Conservation (phyloP, 2,113 vertebrate genomes). For the Varanus salvator region DNA sequence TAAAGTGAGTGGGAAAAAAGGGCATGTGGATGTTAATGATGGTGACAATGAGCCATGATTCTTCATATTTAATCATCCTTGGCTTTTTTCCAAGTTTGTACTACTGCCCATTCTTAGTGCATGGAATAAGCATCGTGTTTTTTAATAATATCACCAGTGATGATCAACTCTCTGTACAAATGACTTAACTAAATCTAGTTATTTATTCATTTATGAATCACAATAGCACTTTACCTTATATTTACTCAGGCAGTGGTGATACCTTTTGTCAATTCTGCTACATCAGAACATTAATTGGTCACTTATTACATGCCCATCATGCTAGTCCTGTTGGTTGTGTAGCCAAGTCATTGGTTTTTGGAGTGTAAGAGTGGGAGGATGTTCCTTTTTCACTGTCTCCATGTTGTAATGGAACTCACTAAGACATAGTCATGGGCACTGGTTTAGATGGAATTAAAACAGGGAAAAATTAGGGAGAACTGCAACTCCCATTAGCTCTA, state of each 20-base stretch:
- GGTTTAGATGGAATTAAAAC: neutral
- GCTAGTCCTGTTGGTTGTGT: constrained; percentile 6
- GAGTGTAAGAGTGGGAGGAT: neutral
- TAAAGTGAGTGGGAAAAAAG: neutral
- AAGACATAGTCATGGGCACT: neutral
- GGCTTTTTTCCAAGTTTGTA: constrained; percentile 29
- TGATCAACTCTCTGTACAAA: constrained; percentile 40
- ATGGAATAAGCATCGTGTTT: neutral
- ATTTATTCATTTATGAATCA: constrained; percentile 55
- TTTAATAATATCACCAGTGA: constrained; percentile 42
- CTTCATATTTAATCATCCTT: constrained; percentile 19
- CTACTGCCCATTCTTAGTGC: constrained; percentile 39
- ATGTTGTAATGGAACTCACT: neutral
- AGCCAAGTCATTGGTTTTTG: neutral
- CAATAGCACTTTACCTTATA: constrained; percentile 53
- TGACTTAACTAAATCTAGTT: constrained; percentile 50
- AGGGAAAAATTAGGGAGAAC: neutral
- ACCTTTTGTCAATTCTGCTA: constrained; percentile 39
- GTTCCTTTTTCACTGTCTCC: neutral
- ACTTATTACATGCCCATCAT: neutral
- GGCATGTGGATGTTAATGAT: neutral
- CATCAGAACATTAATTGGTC: constrained; percentile 28
- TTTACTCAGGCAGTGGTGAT: constrained; percentile 46
- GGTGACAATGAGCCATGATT: neutral
- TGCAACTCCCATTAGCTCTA: too few species aligned